A percentile compares a stretch with the other conserved stretches of the same genome.
These are phyloP conservation scores for Eleginops maclovinus DNA, from an alignment of 2,113 vertebrate species.

Conservation along the genomic window DNA sequence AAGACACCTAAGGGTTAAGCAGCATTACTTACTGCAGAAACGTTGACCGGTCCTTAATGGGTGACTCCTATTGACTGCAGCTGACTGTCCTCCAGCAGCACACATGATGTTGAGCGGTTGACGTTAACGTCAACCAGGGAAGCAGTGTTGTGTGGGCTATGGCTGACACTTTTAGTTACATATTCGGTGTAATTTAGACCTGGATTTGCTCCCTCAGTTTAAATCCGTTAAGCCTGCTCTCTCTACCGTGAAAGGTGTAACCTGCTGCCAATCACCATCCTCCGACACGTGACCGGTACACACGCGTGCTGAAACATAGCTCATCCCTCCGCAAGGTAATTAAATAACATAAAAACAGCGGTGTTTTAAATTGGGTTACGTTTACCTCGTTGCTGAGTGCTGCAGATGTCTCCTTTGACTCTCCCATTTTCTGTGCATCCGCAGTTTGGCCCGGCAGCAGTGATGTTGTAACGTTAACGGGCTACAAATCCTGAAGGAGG, in stretches of 20 bases:
- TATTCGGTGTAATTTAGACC: not conserved
- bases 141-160: conserved; percentile 4
- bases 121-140: not conserved
- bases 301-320: conserved; percentile 43
- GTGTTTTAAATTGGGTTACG: not conserved
- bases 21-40: not conserved
- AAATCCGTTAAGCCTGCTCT: conserved; percentile 8
- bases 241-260: conserved; percentile 28
- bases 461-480: conserved; percentile 65
- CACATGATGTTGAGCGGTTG: not conserved
- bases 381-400: conserved; percentile 77
- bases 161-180: not conserved
- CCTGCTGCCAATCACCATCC: conserved; percentile 60
- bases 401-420: conserved; percentile 73
- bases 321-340: conserved; percentile 26
- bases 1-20: too few species aligned
- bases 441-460: conserved; percentile 71
- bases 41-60: not conserved
- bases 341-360: not conserved
- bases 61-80: not conserved
- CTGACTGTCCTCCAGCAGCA: not conserved
- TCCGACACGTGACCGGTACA: conserved; percentile 4
- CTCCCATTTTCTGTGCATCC: conserved; percentile 72
- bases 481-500: conserved; percentile 78
- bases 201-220: not conserved